These are phyloP conservation scores for Drosophila busckii DNA, from an alignment of 1,140 invertebrate genomes.

Conservation along the genomic window DNA sequence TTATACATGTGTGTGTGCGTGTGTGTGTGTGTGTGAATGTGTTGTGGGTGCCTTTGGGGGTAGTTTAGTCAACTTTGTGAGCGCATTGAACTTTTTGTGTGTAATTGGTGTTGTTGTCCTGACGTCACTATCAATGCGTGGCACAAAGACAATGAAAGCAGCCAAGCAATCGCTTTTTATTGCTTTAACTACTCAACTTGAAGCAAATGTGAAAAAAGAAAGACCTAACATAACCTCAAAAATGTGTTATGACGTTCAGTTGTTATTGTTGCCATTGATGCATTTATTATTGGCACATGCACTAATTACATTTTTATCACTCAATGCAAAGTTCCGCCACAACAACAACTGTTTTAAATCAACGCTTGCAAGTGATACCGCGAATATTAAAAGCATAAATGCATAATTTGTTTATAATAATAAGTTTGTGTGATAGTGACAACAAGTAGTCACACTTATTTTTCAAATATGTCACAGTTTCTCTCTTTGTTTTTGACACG, in stretches of 20 bases:
- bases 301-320: no score
- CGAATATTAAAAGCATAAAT: no score
- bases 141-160: conserved; percentile 24
- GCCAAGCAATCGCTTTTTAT: neutral
- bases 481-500: conserved; percentile 49
- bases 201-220: no score
- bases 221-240: conserved; percentile 38
- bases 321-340: no score
- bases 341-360: no score
- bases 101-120: conserved; percentile 24
- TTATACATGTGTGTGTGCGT: neutral
- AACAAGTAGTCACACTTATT: no score
- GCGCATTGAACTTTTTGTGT: conserved; percentile 42
- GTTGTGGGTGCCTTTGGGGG: conserved; percentile 23
- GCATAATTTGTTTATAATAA: no score
- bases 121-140: conserved; percentile 21
- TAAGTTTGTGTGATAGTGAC: no score
- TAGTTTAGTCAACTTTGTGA: conserved; percentile 30
- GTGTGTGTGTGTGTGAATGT: conserved; percentile 8
- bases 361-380: no score
- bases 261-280: conserved; percentile 6
- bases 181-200: no score
- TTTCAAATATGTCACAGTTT: no score
- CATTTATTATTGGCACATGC: neutral
- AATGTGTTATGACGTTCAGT: conserved; percentile 9